A percentile compares a stretch with the other conserved stretches of the same genome.
Conservation (phyloP, 2,113 vertebrate genomes). For the Stegastes partitus region DNA sequence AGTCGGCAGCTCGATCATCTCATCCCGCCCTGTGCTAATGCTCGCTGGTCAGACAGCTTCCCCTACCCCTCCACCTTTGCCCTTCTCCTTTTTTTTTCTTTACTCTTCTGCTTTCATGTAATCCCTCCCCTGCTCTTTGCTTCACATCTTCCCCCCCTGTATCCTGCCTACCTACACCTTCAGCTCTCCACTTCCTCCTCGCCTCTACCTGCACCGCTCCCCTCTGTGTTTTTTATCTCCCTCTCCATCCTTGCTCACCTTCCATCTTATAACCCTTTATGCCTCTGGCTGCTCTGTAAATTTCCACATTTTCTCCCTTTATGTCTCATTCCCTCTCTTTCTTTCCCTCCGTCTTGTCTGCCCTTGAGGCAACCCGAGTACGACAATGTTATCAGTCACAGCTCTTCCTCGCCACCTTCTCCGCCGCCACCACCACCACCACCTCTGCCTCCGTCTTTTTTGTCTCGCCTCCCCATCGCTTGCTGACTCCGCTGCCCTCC, state of each 20-base stretch:
- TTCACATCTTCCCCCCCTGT: constrained; percentile 9
- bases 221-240: constrained; percentile 15
- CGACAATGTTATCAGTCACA: constrained; percentile 81
- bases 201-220: constrained; percentile 15
- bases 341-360: constrained; percentile 61
- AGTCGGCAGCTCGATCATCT: background rate
- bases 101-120: background rate
- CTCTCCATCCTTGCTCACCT: constrained; percentile 60
- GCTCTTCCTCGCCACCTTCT: constrained; percentile 49
- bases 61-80: constrained; percentile 33
- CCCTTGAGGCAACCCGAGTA: constrained; percentile 77
- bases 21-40: constrained; percentile 3
- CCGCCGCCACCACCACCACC: constrained; percentile 24
- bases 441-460: constrained; percentile 30
- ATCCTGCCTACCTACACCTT: too few relatives aligned
- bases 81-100: background rate
- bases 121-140: background rate
- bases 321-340: constrained; percentile 57
- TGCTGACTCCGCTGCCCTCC: constrained; percentile 66
- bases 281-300: constrained; percentile 69
- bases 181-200: constrained; percentile 20
- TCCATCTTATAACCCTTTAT: constrained; percentile 43
- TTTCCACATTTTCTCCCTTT: constrained; percentile 60
- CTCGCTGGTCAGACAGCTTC: constrained; percentile 22
- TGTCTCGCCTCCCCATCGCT: constrained; percentile 48